phyloP scores from a whole-genome alignment of 2,888 invertebrate genomes.

The Arge pagana region DNA sequence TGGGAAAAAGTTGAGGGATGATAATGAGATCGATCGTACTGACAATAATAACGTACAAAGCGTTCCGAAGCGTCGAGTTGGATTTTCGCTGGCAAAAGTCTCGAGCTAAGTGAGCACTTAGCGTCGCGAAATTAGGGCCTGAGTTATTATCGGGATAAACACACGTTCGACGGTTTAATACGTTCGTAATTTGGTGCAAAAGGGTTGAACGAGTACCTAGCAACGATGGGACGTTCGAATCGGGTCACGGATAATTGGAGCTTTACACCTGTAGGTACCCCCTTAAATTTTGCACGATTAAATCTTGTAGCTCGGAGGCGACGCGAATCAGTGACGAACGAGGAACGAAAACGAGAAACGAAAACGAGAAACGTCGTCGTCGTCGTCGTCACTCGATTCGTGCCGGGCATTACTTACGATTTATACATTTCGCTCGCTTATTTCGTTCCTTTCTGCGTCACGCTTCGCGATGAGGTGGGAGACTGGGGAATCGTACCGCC shows the following conservation, averaged over 20 bases:
- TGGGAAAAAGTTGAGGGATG: too few relatives aligned
- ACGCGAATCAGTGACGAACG: too few relatives aligned
- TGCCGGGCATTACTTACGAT: too few relatives aligned
- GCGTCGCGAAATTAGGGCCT: slow-evolving; percentile 17
- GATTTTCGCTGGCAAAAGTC: slow-evolving; percentile 11
- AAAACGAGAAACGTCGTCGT: too few relatives aligned
- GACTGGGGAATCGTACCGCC: too few relatives aligned
- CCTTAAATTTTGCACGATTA: slow-evolving; percentile 11
- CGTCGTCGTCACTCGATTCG: too few relatives aligned
- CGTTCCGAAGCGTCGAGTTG: not conserved
- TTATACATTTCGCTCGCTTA: too few relatives aligned
- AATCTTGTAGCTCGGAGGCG: too few relatives aligned
- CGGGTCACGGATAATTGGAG: slow-evolving; percentile 2
- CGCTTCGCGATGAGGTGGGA: too few relatives aligned
- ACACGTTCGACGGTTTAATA: slow-evolving; percentile 10
- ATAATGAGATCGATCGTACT: slow-evolving; percentile 1
- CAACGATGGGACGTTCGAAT: not conserved
- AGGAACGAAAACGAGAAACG: too few relatives aligned
- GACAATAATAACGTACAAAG: not conserved
- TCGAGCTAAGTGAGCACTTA: slow-evolving; percentile 8
- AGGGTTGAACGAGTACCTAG: slow-evolving; percentile 14
- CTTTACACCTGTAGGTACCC: slow-evolving; percentile 16
- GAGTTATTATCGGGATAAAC: slow-evolving; percentile 20
- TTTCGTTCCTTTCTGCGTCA: too few relatives aligned
- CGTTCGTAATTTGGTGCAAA: slow-evolving; percentile 20